These are phyloP conservation scores for Calosoma granatense DNA, from an alignment of 1,140 invertebrate genomes.

Conservation along the genomic window DNA sequence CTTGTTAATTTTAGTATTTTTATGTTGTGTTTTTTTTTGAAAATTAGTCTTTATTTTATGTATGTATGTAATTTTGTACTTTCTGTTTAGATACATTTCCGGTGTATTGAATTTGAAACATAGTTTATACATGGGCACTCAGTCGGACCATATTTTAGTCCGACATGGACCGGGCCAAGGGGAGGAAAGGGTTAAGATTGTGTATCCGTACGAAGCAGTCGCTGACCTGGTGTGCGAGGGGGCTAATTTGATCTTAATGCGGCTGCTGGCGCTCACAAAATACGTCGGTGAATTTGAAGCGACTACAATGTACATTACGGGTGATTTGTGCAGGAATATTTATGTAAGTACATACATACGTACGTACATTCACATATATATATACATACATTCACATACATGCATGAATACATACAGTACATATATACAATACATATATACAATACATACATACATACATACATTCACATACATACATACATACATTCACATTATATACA, in stretches of 20 bases:
- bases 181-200: conserved; percentile 28
- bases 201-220: conserved; percentile 34
- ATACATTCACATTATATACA: too few relatives aligned
- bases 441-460: too few relatives aligned
- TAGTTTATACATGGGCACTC: conserved; percentile 10
- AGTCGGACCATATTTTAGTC: conserved; percentile 22
- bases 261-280: conserved; percentile 43
- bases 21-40: too few relatives aligned
- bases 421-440: too few relatives aligned
- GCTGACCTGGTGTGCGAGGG: conserved; percentile 38
- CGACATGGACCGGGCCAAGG: conserved; percentile 26
- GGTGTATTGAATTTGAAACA: neutral
- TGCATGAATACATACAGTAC: too few relatives aligned
- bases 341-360: too few relatives aligned
- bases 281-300: conserved; percentile 43
- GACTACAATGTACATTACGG: conserved; percentile 44
- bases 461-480: too few relatives aligned
- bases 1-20: too few relatives aligned
- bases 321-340: conserved; percentile 42
- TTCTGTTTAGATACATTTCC: neutral
- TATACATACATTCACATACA: too few relatives aligned
- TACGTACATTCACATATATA: too few relatives aligned
- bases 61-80: too few relatives aligned
- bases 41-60: too few relatives aligned
- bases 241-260: conserved; percentile 45